Base-by-base conservation (phyloP, 2,113 vertebrate genomes). In the Plectropomus leopardus region DNA sequence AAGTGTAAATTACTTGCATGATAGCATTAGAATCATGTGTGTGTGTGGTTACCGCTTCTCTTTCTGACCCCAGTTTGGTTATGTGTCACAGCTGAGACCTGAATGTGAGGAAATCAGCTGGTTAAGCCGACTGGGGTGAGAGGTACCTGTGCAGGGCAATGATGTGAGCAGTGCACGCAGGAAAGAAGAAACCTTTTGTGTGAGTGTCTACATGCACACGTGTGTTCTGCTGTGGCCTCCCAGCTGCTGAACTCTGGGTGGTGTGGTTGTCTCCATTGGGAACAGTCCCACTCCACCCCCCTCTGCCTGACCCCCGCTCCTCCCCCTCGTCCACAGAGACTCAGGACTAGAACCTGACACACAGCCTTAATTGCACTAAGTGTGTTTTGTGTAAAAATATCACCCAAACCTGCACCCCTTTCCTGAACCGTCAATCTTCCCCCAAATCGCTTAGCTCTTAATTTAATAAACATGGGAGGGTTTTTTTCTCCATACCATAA, bases 371-470 rank as follows among this genome's bases (percentile, higher is more conserved):
- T 95, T 95, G 93, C 92, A 86, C 84, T 91, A 94, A 94, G 94
- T 94, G 91, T 95, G 94, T 96, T 95, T 95, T 93, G 92, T 95
- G 93, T 95, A 92, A 95, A 95, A 95, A 96, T 94, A 96, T 93
- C 88, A 92, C 86, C 89, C 86, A 85, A 92, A 93, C 87, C 91
- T 90, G 92, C 91, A 94, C 89, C 92, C 91, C 92, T 94, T 94
- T 93, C 90, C 94, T 89, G 90, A 93, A 88, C 92, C 81, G 93
- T 94, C 93, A 95, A 93, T 93, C 94, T 92, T 83, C 82, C 87
- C 70, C 54, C 54, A 89, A 93, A 91, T 90, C 87, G 69, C 89
- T 93, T 86, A 89, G 78, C 83, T 87, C 86, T 89, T 94, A 93
- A 95, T 94, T 94, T 89, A 93, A 94, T 95, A 92, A 95, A 91